Evolutionary conservation across 2,797 vertebrate species (phyloP), one percentile per base, ranked within the genome.

Genomic region (Helostoma temminkii): DNA sequence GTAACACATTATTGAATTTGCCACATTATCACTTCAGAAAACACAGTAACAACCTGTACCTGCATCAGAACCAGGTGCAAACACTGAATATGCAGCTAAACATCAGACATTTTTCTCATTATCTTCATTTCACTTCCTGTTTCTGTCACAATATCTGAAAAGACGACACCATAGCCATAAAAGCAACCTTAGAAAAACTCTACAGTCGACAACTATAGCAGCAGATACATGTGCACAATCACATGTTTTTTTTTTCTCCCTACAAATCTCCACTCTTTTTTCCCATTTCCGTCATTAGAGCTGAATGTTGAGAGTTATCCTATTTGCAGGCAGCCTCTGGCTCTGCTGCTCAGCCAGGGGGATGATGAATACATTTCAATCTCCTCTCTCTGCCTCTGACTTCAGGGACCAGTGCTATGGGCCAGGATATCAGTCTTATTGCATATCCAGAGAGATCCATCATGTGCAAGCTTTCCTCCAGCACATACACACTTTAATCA

Each of bases 351-450:
- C 21, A 0, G 52, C 46, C 78, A 15, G 24, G 22, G 26, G 62
- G 74, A 90, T 81, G 87, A 89, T 87, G 81, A 86, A 88, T 89
- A 78, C 71, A 72, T 88, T 89, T 91, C 81, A 89, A 82, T 88
- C 80, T 88, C 75, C 30, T 61, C 56, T 76, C 57, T 45, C 76
- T 82, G 90, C 80, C 86, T 80, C 75, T 0, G 49, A 76, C 85
- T 80, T 75, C 74, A 76, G 81, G 77, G 71, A 43, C 56, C 1
- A 25, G 56, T 0, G 4, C 68, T 15, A 60, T 1, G 43, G 62
- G 85, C 85, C 80, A 82, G 78, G 66, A 74, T 42, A 67, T 83
- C 80, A 50, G 60, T 87, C 86, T 84, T 83, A 89, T 60, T 74
- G 71, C 81, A 85, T 82, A 84, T 76, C 76, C 78, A 74, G 80